These are phyloP conservation scores for Falco biarmicus DNA, from an alignment of 2,797 vertebrate species.

Conservation along the genomic window DNA sequence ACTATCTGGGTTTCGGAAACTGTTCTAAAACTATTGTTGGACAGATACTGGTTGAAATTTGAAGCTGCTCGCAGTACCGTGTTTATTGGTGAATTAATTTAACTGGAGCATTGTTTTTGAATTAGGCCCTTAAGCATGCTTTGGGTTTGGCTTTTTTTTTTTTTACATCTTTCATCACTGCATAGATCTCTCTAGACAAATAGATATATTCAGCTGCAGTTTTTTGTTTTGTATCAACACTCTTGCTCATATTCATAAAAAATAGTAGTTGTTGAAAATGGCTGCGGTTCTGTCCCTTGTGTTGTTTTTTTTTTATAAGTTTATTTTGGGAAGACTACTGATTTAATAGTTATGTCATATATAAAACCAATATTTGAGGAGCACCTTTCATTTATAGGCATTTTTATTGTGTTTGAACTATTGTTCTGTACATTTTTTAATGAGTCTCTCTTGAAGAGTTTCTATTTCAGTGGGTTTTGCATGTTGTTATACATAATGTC, in stretches of 20 bases:
- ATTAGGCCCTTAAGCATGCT: neutral
- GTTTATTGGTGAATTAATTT: constrained; percentile 31
- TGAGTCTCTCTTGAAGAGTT: neutral
- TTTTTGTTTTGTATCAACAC: neutral
- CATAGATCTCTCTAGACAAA: neutral
- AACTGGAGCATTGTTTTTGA: neutral
- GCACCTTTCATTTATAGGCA: neutral
- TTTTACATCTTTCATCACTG: neutral
- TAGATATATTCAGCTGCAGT: neutral
- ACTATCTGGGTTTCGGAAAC: neutral
- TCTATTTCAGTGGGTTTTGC: neutral
- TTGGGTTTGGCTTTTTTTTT: neutral
- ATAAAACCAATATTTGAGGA: neutral
- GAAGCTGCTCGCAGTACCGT: neutral
- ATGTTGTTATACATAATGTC: neutral
- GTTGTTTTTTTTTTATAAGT: neutral
- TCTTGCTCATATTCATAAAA: neutral
- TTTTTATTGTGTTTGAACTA: neutral
- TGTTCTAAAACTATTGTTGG: neutral
- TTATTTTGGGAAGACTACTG: neutral
- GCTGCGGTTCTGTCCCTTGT: neutral
- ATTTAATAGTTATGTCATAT: neutral
- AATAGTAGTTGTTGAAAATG: neutral
- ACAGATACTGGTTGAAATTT: neutral
- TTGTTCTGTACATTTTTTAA: neutral